These are phyloP conservation scores for Pogonocherus hispidulus DNA, from an alignment of 2,888 invertebrate species.

Conservation along the genomic window DNA sequence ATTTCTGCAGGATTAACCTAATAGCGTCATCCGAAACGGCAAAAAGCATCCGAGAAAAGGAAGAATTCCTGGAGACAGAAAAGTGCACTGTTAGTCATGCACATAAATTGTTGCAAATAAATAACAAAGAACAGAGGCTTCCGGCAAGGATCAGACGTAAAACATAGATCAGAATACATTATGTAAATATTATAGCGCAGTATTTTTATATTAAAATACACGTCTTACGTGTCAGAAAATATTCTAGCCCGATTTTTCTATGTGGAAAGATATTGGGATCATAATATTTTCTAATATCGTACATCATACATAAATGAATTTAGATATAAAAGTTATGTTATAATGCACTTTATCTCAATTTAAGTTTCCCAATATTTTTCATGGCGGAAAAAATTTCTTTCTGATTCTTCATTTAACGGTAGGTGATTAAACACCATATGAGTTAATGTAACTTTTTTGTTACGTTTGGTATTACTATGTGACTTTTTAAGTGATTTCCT, in stretches of 20 bases:
- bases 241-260: background rate
- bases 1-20: constrained; percentile 37
- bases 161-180: constrained; percentile 16
- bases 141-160: background rate
- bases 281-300: too few species aligned
- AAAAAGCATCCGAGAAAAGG: constrained; percentile 23
- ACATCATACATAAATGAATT: too few species aligned
- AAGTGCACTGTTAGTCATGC: constrained; percentile 56
- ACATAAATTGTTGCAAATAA: constrained; percentile 61
- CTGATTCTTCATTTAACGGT: too few species aligned
- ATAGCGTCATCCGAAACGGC: constrained; percentile 32
- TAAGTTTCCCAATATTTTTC: too few species aligned
- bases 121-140: constrained; percentile 42
- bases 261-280: too few species aligned
- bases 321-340: too few species aligned
- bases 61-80: constrained; percentile 27
- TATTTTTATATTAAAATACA: background rate
- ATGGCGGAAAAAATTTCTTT: too few species aligned
- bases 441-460: too few species aligned
- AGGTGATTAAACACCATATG: too few species aligned
- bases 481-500: too few species aligned
- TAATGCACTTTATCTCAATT: too few species aligned
- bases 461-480: too few species aligned
- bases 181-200: constrained; percentile 6
- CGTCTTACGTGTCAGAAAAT: background rate